phyloP scores from a whole-genome alignment of 2,888 invertebrate genomes.

The Lasioglossum calceatum region DNA sequence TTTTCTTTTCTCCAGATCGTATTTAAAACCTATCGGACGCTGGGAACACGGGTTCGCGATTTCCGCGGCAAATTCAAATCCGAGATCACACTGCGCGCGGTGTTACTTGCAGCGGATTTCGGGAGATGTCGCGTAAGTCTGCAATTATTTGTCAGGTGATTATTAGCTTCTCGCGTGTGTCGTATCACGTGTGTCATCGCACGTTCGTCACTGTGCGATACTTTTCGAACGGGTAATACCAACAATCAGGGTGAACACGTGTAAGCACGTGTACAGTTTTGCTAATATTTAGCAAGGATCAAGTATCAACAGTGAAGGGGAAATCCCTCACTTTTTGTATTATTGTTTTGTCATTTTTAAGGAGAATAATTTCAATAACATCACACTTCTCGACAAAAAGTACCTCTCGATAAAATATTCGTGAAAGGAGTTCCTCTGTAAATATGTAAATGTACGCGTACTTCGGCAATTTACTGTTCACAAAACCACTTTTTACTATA shows the following conservation, averaged over 20 bases:
- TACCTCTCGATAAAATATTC: not conserved
- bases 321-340: not conserved
- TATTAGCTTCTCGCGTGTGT: conserved; percentile 20
- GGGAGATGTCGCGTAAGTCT: conserved; percentile 65
- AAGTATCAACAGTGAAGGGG: not conserved
- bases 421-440: too few relatives aligned
- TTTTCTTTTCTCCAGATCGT: not conserved
- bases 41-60: not conserved
- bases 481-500: not conserved
- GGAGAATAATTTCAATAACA: not conserved
- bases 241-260: not conserved
- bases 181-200: conserved; percentile 47
- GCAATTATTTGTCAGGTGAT: conserved; percentile 33
- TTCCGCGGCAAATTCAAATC: not conserved
- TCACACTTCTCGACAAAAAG: not conserved
- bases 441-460: too few relatives aligned
- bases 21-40: not conserved
- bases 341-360: not conserved
- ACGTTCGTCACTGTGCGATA: conserved; percentile 27
- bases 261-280: conserved; percentile 23
- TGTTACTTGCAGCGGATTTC: conserved; percentile 45
- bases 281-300: conserved; percentile 1
- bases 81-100: not conserved
- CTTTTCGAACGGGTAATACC: conserved; percentile 34
- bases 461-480: too few relatives aligned